phyloP scores from a whole-genome alignment of 2,888 invertebrate genomes.

The Meloe dianella region DNA sequence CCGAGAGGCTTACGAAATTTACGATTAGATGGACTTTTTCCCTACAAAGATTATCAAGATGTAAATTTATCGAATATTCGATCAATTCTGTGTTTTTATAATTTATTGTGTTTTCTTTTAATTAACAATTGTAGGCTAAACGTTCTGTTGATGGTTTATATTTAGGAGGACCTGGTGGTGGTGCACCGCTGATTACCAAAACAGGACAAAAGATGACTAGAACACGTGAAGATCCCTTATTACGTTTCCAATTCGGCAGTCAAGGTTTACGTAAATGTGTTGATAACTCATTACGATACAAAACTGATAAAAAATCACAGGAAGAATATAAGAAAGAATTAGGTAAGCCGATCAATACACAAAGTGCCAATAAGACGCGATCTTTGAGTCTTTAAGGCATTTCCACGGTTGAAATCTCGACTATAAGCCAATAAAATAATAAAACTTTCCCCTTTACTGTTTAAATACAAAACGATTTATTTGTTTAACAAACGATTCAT shows the following conservation, averaged over 20 bases:
- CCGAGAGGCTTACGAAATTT: slow-evolving; percentile 70
- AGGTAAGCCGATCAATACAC: slow-evolving; percentile 58
- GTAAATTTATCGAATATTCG: slow-evolving; percentile 48
- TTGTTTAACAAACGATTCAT: background rate
- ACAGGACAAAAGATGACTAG: slow-evolving; percentile 54
- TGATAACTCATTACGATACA: slow-evolving; percentile 74
- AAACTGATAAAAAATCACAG: slow-evolving; percentile 64
- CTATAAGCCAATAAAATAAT: background rate
- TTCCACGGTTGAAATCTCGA: too few relatives aligned
- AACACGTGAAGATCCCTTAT: slow-evolving; percentile 66
- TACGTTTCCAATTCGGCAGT: slow-evolving; percentile 66
- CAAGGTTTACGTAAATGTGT: slow-evolving; percentile 68
- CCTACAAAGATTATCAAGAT: slow-evolving; percentile 63
- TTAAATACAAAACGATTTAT: background rate
- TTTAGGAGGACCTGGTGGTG: slow-evolving; percentile 51
- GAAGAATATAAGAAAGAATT: slow-evolving; percentile 66
- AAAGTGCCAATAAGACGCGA: too few relatives aligned
- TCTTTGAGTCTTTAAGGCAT: too few relatives aligned
- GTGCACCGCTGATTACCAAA: slow-evolving; percentile 56
- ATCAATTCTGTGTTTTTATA: background rate
- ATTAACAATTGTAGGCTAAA: slow-evolving; percentile 46
- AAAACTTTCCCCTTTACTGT: background rate
- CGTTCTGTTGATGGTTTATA: slow-evolving; percentile 51
- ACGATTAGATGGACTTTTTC: slow-evolving; percentile 69
- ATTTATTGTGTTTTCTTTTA: background rate